Evolutionary conservation across 2,113 vertebrate genomes (phyloP), one percentile per base, ranked within the genome.

Genomic region (Regulus satrapa): DNA sequence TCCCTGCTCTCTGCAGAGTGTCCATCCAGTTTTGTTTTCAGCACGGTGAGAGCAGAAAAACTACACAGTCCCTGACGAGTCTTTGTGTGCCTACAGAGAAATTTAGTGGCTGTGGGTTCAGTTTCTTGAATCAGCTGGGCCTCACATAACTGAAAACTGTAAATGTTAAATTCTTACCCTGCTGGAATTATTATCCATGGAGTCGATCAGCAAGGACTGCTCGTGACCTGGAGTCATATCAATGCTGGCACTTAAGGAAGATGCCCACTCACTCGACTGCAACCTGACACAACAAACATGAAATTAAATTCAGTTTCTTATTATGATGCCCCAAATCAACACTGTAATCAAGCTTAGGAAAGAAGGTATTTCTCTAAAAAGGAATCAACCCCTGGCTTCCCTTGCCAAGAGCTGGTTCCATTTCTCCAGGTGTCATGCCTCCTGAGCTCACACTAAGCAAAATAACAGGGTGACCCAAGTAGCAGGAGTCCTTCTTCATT

Each of bases 121-220:
- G 49, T 46, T 84, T 48, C 56, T 51, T 55, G 14, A 34, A 81
- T 32, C 72, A 89, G 40, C 25, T 24, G 18, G 21, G 55, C 34
- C 10, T 85, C 56, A 43, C 12, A 28, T 19, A 46, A 66, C 1
- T 40, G 43, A 46, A 59, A 91, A 26, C 58, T 51, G 10, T 24
- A 38, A 72, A 58, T 31, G 34, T 48, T 26, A 40, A 85, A 59
- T 58, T 45, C 98, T 98, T 97, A 99, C 99, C 94, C 97, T 98
- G 78, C 95, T 98, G 91, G 97, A 97, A 40, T 94, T 94, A 72
- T 92, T 98, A 75, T 98, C 98, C 16, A 87, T 55, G 45, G 98
- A 96, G 52, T 99, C 98, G 26, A 98, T 98, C 49, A 99, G 97
- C 62, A 99, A 83, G 2, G 98, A 89, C 1, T 98, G 98, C 75